These are phyloP conservation scores for Lasioglossum calceatum DNA, from an alignment of 2,888 invertebrate species.

Conservation along the genomic window DNA sequence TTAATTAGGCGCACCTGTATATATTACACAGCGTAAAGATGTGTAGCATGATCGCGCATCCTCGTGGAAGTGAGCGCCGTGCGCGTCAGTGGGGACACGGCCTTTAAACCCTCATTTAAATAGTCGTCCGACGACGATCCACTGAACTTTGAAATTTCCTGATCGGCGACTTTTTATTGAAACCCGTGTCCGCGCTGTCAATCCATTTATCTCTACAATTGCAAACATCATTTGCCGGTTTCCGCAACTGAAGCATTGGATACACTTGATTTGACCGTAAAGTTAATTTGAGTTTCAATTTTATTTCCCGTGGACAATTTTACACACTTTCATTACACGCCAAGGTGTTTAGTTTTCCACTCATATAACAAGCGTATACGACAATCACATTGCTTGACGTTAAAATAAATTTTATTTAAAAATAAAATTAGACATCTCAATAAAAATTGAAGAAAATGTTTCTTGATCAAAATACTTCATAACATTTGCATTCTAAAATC, in stretches of 20 bases:
- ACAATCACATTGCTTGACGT: too few relatives aligned
- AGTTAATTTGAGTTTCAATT: background rate
- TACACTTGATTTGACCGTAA: background rate
- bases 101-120: constrained; percentile 66
- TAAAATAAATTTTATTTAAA: too few relatives aligned
- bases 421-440: too few relatives aligned
- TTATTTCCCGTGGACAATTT: background rate
- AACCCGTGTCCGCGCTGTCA: background rate
- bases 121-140: constrained; percentile 38
- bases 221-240: background rate
- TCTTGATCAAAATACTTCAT: too few relatives aligned
- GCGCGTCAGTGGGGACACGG: constrained; percentile 25
- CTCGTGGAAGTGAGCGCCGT: background rate
- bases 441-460: too few relatives aligned
- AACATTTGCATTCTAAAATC: background rate
- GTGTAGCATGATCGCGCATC: background rate
- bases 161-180: constrained; percentile 14
- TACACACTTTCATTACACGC: background rate
- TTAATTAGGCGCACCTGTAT: constrained; percentile 20
- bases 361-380: too few relatives aligned
- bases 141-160: constrained; percentile 57
- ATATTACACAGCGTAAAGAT: background rate
- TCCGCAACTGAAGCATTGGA: background rate
- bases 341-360: too few relatives aligned
- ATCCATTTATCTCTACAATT: background rate